Evolutionary conservation across 1,140 invertebrate genomes (phyloP).

Genomic region (Drosophila subobscura): DNA sequence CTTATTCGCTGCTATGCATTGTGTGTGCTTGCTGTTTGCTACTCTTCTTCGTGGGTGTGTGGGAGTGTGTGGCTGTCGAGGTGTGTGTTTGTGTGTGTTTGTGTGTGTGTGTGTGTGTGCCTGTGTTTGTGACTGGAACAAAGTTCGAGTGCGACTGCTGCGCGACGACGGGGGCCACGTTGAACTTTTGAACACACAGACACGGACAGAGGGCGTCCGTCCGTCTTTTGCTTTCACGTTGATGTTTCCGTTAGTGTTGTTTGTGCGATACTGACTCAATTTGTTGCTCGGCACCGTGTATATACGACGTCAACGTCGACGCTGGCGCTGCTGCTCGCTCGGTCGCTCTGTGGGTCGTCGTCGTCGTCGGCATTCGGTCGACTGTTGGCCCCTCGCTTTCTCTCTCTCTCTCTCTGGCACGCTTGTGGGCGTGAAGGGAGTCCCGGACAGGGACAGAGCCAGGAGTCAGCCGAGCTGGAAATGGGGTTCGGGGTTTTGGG

Average conservation of each 20-base stretch:
- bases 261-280: conserved; percentile 83
- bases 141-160: conserved; percentile 11
- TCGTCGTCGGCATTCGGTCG: conserved; percentile 3
- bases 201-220: conserved; percentile 66
- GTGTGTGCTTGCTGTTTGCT: conserved; percentile 20
- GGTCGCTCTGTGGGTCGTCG: conserved; percentile 21
- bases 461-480: conserved; percentile 2
- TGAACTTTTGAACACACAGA: conserved; percentile 28
- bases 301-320: conserved; percentile 47
- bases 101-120: too few relatives aligned
- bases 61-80: conserved; percentile 3
- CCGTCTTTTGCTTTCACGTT: conserved; percentile 69
- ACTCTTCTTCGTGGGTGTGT: not conserved
- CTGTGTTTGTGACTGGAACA: too few relatives aligned
- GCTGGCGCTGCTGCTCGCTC: conserved; percentile 28
- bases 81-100: not conserved
- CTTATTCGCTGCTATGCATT: conserved; percentile 8
- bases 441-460: conserved; percentile 13
- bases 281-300: conserved; percentile 77
- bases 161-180: conserved; percentile 10
- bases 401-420: conserved; percentile 8
- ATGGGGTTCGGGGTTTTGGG: not conserved
- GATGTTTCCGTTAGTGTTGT: conserved; percentile 83
- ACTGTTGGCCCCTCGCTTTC: conserved; percentile 18
- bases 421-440: conserved; percentile 15